Evolutionary conservation across 1,140 invertebrate species (phyloP), one percentile per base, ranked within the genome.

Genomic region (Drosophila miranda): DNA sequence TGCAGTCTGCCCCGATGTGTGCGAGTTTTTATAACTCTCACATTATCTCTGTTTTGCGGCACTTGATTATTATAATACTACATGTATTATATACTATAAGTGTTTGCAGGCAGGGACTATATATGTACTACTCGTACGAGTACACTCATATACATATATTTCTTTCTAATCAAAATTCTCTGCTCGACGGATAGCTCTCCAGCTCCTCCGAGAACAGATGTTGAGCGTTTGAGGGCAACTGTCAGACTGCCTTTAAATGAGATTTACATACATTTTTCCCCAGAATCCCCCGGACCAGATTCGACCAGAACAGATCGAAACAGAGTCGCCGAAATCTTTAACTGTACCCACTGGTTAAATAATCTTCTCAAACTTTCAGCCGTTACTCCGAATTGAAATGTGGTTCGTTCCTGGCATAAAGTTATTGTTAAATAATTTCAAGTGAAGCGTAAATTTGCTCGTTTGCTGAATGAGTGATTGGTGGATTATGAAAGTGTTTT

Each of bases 171-270:
- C 57, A 72, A 53, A 57, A 57, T 34, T 50, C 48, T 28, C 26
- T 54, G 16, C 43, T 26, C 38, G 30, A 26, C 41, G 42, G 46
- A 56, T 30, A 26, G 44, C 58, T 52, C 56, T 34, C 21, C 26
- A 38, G 8, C 46, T 16, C 19, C 9, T 16, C 43, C 45, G 72
- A 23, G 60, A 55, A 38, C 44, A 55, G 79, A 48, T 83, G 79
- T 84, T 79, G 42, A 70, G 43, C 72, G 75, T 28, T 83, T 68
- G 80, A 69, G 70, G 59, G 44, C 62, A 61, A 46, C 34, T 45
- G 44, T 46, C 42, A 14, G 28, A 83, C 80, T 83, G 80, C 42
- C 54, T 75, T 75, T 64, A 49, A 75, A 54, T 60, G 49, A 70
- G 60, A 71, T 71, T 78, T 55, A 34, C 26, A 28, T 26, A 34